Base-by-base conservation (phyloP, 2,113 vertebrate genomes). In the Cheilinus undulatus region DNA sequence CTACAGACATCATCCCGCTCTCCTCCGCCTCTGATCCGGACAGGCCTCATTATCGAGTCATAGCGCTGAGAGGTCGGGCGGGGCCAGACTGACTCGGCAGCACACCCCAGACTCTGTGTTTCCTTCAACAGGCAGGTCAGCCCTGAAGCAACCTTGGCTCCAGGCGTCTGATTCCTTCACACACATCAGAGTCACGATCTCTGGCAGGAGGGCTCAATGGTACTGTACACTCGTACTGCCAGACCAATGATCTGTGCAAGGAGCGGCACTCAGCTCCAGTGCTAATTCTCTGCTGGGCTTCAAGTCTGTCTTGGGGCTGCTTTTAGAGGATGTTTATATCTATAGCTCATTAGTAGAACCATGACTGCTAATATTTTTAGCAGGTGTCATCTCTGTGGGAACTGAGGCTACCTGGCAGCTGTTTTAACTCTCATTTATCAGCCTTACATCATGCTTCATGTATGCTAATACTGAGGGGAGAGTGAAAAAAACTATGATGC, bases 201-300 rank as follows among this genome's bases (percentile, higher is more conserved):
- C 17, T 78, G 80, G 85, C 87, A 73, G 84, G 86, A 80, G 84
- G 84, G 69, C 72, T 83, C 69, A 45, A 27, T 63, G 24, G 58
- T 58, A 64, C 65, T 64, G 59, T 42, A 69, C 20, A 34, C 72
- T 60, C 54, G 77, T 32, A 43, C 59, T 14, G 42, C 58, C 43
- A 64, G 50, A 83, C 58, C 71, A 58, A 61, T 4, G 3, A 66
- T 69, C 67, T 6, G 17, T 34, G 56, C 62, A 86, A 64, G n/a
- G 24, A 56, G 34, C 49, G 48, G 45, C 26, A 54, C 68, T 82
- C 43, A 69, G 43, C 43, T 48, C 42, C 69, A 53, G 24, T 28
- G 58, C 27, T 45, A 43, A 51, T 76, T 48, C 20, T 26, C 20
- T 17, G 45, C 64, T 61, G 32, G 1, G 4, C 54, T 62, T 69